Evolutionary conservation across 2,113 vertebrate genomes (phyloP).

Genomic region (Engystomops pustulosus): DNA sequence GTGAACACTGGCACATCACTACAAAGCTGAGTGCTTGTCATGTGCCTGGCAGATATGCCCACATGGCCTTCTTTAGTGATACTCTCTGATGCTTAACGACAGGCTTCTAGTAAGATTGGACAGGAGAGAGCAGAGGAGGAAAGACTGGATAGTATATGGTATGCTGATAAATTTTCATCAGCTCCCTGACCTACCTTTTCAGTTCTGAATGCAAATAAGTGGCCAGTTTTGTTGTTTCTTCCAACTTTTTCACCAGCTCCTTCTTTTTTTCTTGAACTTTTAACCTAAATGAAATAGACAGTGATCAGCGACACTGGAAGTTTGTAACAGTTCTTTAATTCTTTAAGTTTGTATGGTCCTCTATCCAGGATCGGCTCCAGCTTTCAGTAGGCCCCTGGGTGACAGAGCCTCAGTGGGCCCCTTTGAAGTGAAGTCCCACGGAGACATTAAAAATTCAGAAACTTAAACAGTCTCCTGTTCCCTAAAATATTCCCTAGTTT

Average conservation of each 20-base stretch:
- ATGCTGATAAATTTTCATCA: background rate
- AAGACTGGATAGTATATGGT: background rate
- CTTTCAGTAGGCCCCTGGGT: too few species aligned
- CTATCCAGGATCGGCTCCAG: too few species aligned
- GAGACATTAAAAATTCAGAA: too few species aligned
- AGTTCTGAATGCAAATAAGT: slow-evolving; percentile 82
- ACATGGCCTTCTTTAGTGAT: background rate
- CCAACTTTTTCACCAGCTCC: slow-evolving; percentile 79
- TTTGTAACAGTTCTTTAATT: background rate
- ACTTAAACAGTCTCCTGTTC: too few species aligned
- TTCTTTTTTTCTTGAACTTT: slow-evolving; percentile 82
- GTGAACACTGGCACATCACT: background rate
- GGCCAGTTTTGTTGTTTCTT: slow-evolving; percentile 80
- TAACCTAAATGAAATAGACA: slow-evolving; percentile 69
- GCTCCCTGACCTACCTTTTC: slow-evolving; percentile 72
- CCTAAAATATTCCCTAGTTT: too few species aligned
- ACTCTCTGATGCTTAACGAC: background rate
- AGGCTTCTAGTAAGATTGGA: background rate
- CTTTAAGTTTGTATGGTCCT: background rate
- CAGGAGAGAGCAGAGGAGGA: background rate
- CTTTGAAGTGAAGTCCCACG: too few species aligned
- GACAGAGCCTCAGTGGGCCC: too few species aligned
- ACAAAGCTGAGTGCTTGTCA: too few species aligned
- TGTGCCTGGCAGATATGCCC: background rate
- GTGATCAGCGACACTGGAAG: background rate